Evolutionary conservation across 2,888 invertebrate species (phyloP).

Genomic region (Lasioglossum lativentre): DNA sequence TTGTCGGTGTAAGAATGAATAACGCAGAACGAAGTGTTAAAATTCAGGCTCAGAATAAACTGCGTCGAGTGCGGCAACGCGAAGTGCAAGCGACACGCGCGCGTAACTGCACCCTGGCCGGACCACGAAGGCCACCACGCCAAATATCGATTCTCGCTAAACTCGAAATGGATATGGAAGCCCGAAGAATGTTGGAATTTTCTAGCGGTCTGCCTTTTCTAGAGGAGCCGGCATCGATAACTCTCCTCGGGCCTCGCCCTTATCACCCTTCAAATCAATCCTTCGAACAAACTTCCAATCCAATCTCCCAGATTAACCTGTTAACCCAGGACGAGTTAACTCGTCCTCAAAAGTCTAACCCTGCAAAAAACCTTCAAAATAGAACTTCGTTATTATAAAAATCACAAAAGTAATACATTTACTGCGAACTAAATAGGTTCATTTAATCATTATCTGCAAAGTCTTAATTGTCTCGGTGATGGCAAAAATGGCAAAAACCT

Average conservation of each 20-base stretch:
- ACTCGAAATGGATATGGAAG: constrained; percentile 84
- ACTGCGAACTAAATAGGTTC: background rate
- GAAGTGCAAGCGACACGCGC: constrained; percentile 53
- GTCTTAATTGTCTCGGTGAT: too few species aligned
- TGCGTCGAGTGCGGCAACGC: constrained; percentile 23
- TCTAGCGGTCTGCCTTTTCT: constrained; percentile 66
- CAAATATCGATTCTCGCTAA: constrained; percentile 81
- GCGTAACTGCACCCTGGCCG: constrained; percentile 62
- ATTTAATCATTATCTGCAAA: background rate
- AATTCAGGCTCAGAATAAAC: background rate
- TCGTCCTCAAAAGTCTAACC: background rate
- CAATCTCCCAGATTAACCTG: background rate
- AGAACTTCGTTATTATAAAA: background rate
- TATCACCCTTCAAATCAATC: constrained; percentile 13
- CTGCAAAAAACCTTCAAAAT: background rate
- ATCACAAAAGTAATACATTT: too few species aligned
- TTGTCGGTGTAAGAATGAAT: background rate
- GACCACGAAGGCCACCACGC: constrained; percentile 71
- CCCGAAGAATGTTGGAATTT: constrained; percentile 83
- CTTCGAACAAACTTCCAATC: background rate
- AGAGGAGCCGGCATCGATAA: constrained; percentile 50
- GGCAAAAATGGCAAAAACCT: too few species aligned
- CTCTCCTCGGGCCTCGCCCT: constrained; percentile 11
- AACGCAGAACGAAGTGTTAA: background rate
- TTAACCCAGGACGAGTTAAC: background rate